These are phyloP conservation scores for Diploscapter pachys DNA, from an alignment of 1,140 invertebrate genomes.

Conservation along the genomic window DNA sequence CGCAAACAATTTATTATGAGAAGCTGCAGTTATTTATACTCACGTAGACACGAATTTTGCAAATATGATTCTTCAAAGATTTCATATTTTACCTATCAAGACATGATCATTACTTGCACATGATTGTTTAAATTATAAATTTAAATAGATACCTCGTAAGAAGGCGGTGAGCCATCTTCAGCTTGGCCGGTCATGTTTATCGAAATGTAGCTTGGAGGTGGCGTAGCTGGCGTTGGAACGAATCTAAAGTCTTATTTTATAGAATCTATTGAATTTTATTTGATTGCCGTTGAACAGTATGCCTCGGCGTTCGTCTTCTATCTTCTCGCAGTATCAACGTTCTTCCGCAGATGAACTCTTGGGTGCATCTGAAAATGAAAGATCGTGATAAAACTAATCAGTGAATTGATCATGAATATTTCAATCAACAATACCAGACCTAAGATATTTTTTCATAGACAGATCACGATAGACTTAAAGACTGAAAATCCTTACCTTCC, in stretches of 20 bases:
- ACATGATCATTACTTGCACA: too few relatives aligned
- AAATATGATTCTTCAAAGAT: too few relatives aligned
- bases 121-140: not conserved
- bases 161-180: slow-evolving; percentile 18
- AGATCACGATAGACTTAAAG: not conserved
- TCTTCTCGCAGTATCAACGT: slow-evolving; percentile 28
- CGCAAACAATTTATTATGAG: too few relatives aligned
- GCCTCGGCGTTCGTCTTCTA: not conserved
- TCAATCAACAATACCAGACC: not conserved
- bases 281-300: not conserved
- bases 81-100: too few relatives aligned
- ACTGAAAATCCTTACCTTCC: not conserved
- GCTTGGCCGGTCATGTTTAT: slow-evolving; percentile 13
- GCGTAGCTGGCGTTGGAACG: slow-evolving; percentile 20
- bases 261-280: not conserved
- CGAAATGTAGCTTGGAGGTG: slow-evolving; percentile 31
- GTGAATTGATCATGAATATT: not conserved
- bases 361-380: slow-evolving; percentile 13
- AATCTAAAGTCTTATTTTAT: slow-evolving; percentile 8
- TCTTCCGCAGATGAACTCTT: slow-evolving; percentile 32
- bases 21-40: too few relatives aligned
- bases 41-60: too few relatives aligned
- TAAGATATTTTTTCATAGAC: slow-evolving; percentile 8
- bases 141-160: slow-evolving; percentile 27
- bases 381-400: not conserved